A percentile compares a stretch with the other conserved stretches of the same genome.
Conservation (phyloP, 2,797 vertebrate species). For the Lutjanus argentimaculatus region DNA sequence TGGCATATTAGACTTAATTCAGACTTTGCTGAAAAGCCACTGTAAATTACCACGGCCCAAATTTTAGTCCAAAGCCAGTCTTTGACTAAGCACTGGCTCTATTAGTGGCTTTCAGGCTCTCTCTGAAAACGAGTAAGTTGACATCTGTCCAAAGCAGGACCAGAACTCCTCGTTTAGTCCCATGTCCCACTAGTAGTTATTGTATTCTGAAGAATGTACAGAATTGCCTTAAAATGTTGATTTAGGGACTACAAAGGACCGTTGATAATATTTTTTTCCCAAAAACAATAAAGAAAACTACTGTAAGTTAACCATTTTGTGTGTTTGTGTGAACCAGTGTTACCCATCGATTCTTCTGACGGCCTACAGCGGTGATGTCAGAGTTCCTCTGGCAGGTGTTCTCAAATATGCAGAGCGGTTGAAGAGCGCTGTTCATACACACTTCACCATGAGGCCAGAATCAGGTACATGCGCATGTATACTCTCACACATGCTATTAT, state of each 20-base stretch:
- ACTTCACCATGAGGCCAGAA: constrained; percentile 65
- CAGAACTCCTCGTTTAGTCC: background rate
- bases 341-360: constrained; percentile 96
- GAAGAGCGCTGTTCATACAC: constrained; percentile 83
- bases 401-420: constrained; percentile 88
- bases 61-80: background rate
- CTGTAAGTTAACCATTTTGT: background rate
- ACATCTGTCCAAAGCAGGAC: constrained; percentile 2
- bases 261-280: background rate
- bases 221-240: background rate
- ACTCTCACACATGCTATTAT: background rate
- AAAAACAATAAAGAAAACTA: background rate
- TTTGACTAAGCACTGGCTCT: background rate
- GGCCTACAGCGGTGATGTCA: constrained; percentile 89
- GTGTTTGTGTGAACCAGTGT: constrained; percentile 74
- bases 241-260: background rate
- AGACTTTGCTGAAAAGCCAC: background rate
- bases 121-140: background rate
- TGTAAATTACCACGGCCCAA: background rate
- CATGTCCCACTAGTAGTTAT: background rate
- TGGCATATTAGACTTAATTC: background rate
- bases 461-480: constrained; percentile 67
- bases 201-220: background rate
- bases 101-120: background rate
- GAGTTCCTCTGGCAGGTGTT: constrained; percentile 89